Evolutionary conservation across 1,140 invertebrate species (phyloP).

Genomic region (Micrasema minimum): DNA sequence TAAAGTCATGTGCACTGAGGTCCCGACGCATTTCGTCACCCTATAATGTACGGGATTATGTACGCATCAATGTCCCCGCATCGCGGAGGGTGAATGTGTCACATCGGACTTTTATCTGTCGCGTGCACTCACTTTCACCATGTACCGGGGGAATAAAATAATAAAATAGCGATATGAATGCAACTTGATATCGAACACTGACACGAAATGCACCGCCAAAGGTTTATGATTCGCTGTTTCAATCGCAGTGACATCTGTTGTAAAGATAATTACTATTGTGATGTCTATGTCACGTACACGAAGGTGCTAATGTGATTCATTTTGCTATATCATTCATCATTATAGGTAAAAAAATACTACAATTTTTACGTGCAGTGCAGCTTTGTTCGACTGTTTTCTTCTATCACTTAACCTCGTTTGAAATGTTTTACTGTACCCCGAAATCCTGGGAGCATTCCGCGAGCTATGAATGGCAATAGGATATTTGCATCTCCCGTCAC

Average conservation of each 20-base stretch:
- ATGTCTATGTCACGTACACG: conserved; percentile 17
- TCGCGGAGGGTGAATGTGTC: conserved; percentile 13
- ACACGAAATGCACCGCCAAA: conserved; percentile 32
- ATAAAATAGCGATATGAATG: conserved; percentile 22
- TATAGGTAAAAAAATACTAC: too few species aligned
- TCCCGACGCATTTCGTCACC: conserved; percentile 19
- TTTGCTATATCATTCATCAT: too few species aligned
- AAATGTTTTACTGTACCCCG: not conserved
- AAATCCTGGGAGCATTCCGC: conserved; percentile 1
- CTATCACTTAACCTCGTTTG: conserved; percentile 3
- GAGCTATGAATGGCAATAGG: not conserved
- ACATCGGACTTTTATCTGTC: conserved; percentile 39
- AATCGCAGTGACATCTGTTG: conserved; percentile 28
- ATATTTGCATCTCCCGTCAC: conserved; percentile 33
- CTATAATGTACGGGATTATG: conserved; percentile 18
- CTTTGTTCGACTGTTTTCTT: too few species aligned
- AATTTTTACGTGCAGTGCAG: too few species aligned
- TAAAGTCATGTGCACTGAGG: not conserved
- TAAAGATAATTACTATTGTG: conserved; percentile 25
- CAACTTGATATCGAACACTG: conserved; percentile 18
- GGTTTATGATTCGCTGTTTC: conserved; percentile 36
- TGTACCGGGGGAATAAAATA: conserved; percentile 24
- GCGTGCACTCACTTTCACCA: conserved; percentile 35
- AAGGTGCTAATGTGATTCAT: not conserved
- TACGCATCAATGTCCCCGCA: conserved; percentile 37